Conservation (phyloP, 2,797 vertebrate species). For the Dipus sagitta region DNA sequence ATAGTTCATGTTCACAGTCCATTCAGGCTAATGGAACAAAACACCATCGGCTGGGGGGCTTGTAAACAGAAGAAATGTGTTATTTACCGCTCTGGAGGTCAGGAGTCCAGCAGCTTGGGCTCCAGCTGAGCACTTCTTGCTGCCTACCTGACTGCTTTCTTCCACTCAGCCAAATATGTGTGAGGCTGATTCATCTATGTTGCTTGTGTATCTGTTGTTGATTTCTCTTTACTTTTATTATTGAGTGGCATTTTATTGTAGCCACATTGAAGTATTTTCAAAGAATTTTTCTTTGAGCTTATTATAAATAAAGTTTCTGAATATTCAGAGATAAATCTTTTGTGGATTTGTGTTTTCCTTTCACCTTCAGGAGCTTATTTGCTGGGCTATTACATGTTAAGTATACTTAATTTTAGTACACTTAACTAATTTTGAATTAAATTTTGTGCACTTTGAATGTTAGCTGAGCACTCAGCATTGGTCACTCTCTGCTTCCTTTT, state of each 20-base stretch:
- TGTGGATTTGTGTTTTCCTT: not conserved
- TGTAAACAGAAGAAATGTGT: too few species aligned
- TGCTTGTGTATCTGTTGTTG: not conserved
- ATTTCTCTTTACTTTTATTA: not conserved
- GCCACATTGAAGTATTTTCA: not conserved
- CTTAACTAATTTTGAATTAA: too few species aligned
- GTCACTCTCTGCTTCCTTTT: too few species aligned
- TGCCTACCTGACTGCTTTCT: not conserved
- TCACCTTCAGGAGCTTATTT: not conserved
- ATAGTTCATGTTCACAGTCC: too few species aligned
- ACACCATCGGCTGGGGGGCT: too few species aligned
- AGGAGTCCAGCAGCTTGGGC: too few species aligned
- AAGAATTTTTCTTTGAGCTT: conserved; percentile 10
- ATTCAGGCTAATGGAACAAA: too few species aligned
- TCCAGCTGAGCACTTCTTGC: too few species aligned
- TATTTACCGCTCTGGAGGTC: too few species aligned
- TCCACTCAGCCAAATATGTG: not conserved
- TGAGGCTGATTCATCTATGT: not conserved
- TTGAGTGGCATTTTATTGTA: not conserved
- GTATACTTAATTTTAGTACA: too few species aligned
- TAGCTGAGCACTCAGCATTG: not conserved
- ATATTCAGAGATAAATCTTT: not conserved
- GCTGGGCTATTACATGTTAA: not conserved
- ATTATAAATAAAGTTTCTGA: not conserved
- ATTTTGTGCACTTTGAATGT: not conserved